A percentile compares a stretch with the other conserved stretches of the same genome.
These are phyloP conservation scores for Agrotis clavis DNA, from an alignment of 2,888 invertebrate genomes.

Conservation along the genomic window DNA sequence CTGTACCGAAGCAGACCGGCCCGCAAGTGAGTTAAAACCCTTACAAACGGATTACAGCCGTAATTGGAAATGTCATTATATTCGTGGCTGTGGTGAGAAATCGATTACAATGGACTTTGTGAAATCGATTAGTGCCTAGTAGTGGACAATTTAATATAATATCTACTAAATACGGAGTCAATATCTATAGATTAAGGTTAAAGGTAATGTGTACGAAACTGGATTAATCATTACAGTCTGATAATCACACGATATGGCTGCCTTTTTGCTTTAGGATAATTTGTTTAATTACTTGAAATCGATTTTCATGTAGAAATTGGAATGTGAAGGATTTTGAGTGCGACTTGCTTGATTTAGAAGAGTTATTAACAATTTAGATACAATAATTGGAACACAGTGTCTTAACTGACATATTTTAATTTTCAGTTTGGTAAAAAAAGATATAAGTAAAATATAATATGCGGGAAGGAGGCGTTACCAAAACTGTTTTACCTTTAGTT, in stretches of 20 bases:
- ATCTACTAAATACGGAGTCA: background rate
- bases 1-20: background rate
- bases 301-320: no score
- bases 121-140: slow-evolving; percentile 21
- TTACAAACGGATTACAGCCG: slow-evolving; percentile 28
- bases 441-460: no score
- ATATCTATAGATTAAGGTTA: background rate
- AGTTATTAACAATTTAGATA: no score
- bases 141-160: slow-evolving; percentile 9
- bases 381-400: no score
- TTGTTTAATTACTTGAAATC: no score
- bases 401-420: no score
- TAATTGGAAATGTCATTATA: slow-evolving; percentile 55
- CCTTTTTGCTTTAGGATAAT: background rate
- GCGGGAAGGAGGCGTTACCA: no score
- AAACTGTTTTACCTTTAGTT: no score
- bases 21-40: background rate
- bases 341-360: no score
- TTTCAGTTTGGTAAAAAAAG: no score
- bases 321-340: no score
- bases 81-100: slow-evolving; percentile 21
- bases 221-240: background rate
- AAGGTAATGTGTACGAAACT: background rate
- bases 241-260: no score
- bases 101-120: slow-evolving; percentile 40